Conservation (phyloP, 1,140 invertebrate genomes). For the Nasonia giraulti region DNA sequence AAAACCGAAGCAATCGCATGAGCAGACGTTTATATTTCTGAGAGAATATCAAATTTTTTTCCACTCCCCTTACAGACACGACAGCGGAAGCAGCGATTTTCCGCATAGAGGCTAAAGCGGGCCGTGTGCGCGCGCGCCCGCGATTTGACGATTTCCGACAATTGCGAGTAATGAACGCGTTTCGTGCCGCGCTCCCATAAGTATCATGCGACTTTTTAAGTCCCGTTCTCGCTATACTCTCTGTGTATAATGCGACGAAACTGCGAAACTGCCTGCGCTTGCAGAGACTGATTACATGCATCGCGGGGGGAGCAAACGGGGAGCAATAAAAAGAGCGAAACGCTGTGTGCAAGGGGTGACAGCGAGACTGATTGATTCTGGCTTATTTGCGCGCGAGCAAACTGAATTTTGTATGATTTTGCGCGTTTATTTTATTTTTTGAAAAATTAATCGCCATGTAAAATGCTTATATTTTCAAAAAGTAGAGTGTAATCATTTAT, state of each 20-base stretch:
- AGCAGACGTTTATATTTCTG: too few species aligned
- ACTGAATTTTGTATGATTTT: not conserved
- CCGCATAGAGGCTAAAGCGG: not conserved
- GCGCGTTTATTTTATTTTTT: too few species aligned
- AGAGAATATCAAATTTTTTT: slow-evolving; percentile 2
- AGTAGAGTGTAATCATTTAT: not conserved
- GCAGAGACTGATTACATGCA: slow-evolving; percentile 18
- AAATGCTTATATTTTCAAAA: too few species aligned
- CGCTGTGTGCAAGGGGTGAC: not conserved
- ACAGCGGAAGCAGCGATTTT: slow-evolving; percentile 28
- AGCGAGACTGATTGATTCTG: not conserved
- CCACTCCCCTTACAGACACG: not conserved
- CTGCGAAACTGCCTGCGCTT: slow-evolving; percentile 9
- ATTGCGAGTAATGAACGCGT: slow-evolving; percentile 44
- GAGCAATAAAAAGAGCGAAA: not conserved
- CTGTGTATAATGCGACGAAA: slow-evolving; percentile 12
- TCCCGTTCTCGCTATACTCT: not conserved
- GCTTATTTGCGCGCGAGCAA: not conserved
- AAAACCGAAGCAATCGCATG: not conserved
- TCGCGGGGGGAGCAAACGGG: not conserved
- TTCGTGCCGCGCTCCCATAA: slow-evolving; percentile 31
- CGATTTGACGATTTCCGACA: slow-evolving; percentile 41
- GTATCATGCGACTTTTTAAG: slow-evolving; percentile 38
- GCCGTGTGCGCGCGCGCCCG: not conserved
- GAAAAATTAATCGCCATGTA: too few species aligned